Evolutionary conservation across 2,113 vertebrate species (phyloP).

Genomic region (Alouatta palliata): DNA sequence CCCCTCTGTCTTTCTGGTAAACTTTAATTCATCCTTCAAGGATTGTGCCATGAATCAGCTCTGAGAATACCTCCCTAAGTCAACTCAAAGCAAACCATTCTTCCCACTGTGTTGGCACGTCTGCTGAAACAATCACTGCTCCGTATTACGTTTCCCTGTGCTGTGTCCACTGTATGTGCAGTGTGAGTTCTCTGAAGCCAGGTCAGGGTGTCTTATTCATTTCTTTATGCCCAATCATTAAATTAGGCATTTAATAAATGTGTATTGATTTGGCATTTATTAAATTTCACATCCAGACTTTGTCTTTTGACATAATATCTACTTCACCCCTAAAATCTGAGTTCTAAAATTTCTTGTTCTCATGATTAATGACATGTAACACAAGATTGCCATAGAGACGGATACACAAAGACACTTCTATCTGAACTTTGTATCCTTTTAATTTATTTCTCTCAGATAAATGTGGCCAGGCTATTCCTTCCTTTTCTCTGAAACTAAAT

Average conservation of each 20-base stretch:
- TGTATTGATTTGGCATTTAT: not conserved
- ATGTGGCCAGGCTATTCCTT: not conserved
- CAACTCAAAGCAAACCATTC: fast-evolving
- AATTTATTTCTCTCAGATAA: not conserved
- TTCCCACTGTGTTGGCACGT: fast-evolving
- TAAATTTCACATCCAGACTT: not conserved
- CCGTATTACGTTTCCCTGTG: fast-evolving
- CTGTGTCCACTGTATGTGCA: fast-evolving
- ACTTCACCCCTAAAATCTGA: fast-evolving
- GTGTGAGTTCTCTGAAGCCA: not conserved
- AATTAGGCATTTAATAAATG: not conserved
- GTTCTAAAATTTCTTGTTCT: not conserved
- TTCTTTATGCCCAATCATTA: no score
- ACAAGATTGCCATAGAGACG: fast-evolving
- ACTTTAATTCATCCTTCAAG: not conserved
- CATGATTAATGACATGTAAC: not conserved
- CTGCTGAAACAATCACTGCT: fast-evolving
- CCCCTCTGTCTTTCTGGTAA: not conserved
- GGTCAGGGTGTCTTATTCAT: fast-evolving
- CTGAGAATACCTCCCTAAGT: not conserved
- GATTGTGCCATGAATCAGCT: not conserved
- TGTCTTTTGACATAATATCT: fast-evolving
- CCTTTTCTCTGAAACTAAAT: not conserved
- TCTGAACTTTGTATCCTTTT: not conserved
- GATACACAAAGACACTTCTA: not conserved